Base-by-base conservation (phyloP, 2,888 invertebrate species). In the Phyllotreta cruciferae region DNA sequence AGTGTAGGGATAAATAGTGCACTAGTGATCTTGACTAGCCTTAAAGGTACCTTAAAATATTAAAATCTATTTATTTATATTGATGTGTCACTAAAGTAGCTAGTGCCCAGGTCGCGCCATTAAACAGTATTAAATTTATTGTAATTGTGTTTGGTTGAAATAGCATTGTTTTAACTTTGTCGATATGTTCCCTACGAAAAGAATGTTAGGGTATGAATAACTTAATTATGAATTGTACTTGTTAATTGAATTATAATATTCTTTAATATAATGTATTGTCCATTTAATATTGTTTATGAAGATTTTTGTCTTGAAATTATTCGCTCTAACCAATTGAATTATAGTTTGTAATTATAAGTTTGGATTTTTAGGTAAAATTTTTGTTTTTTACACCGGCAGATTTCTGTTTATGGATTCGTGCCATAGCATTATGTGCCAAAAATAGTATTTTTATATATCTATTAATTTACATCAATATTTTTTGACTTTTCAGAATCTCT, bases 1-100 rank as follows among this genome's bases (percentile, higher is more conserved):
- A 65, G 67, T 70, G 75, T 78, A 77, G 77, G 72, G 76, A 74
- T 77, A 70, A 74, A 66, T 79, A 79, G 78, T 77, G 78, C 77
- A 79, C 79, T 81, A 81, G 80, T 81, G 81, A 80, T 81, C 80
- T 80, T 79, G 79, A 79, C 77, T 81, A 81, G 80, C 80, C 80
- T 81, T 80, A 81, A 80, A 67, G 78, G 79, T 80, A 79, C 78
- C 79, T 79, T 79, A 76, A 78, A 77, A 78, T 76, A 77, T 76
- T 78, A 69, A 77, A 78, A 78, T 77, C 70, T 75, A 76, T 76
- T 77, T 77, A 75, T 76, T 76, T 75, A 75, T 74, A 75, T 74
- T 73, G 74, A 77, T 76, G 73, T 76, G 71, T 74, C 71, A 75
- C 72, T 73, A 72, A 71, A 71, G 71, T 79, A 77, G 75, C 74